Evolutionary conservation across 2,113 vertebrate species (phyloP).

Genomic region (Corydoras sp.): DNA sequence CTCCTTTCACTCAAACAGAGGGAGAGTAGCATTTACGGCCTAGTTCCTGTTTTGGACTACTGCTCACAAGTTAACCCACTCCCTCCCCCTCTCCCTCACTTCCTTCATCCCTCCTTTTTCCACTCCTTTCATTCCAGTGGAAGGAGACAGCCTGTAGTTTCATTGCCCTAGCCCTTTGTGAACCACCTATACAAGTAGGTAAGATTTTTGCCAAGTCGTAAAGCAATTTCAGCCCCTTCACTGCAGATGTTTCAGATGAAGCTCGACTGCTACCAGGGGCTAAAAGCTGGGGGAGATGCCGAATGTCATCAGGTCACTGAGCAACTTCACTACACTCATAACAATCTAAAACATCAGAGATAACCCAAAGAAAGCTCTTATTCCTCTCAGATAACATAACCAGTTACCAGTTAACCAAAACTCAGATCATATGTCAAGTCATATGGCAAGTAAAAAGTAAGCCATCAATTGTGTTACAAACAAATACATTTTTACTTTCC

Average conservation of each 20-base stretch:
- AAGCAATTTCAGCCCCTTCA: constrained; percentile 82
- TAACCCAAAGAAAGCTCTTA: background rate
- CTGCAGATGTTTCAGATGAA: constrained; percentile 72
- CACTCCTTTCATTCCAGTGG: constrained; percentile 71
- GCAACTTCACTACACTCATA: background rate
- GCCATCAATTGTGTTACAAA: background rate
- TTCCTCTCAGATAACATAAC: too few species aligned
- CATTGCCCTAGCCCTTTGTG: constrained; percentile 71
- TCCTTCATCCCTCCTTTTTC: constrained; percentile 62
- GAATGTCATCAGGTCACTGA: constrained; percentile 1
- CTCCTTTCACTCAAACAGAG: constrained; percentile 66
- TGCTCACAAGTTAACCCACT: constrained; percentile 56
- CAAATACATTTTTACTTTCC: background rate
- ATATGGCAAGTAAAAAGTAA: background rate
- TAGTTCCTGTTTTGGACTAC: constrained; percentile 81
- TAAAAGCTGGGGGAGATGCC: background rate
- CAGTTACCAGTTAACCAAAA: too few species aligned
- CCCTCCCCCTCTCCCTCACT: constrained; percentile 54
- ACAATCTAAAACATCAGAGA: background rate
- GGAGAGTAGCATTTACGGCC: constrained; percentile 75
- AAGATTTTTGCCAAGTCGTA: constrained; percentile 78
- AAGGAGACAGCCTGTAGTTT: constrained; percentile 76
- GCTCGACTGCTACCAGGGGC: constrained; percentile 51
- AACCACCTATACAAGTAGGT: constrained; percentile 77
- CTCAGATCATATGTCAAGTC: background rate